A percentile compares a stretch with the other conserved stretches of the same genome.
phyloP scores from a whole-genome alignment of 1,140 invertebrate species.

The Zaprionus tsacasi region DNA sequence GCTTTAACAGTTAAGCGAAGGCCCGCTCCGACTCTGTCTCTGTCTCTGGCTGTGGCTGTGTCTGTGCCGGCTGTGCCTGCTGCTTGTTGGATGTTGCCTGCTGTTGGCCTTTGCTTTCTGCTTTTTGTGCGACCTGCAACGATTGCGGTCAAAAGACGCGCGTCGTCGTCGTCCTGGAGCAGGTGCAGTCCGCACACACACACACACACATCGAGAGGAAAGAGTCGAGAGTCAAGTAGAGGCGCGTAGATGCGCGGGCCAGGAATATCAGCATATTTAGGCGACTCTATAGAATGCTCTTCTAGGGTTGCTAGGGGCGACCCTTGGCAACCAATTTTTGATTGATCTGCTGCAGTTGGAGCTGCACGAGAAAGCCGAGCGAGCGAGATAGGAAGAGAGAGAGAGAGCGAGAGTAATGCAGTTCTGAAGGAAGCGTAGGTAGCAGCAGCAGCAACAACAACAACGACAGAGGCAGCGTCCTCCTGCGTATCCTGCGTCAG shows the following conservation, averaged over 20 bases:
- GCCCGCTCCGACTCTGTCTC: not conserved
- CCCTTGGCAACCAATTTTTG: slow-evolving; percentile 62
- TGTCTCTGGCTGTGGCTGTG: not conserved
- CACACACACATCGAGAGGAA: slow-evolving; percentile 6
- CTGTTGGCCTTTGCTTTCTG: slow-evolving; percentile 49
- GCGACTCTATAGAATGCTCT: slow-evolving; percentile 10
- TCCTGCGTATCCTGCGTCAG: slow-evolving; percentile 81
- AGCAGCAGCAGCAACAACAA: slow-evolving; percentile 16
- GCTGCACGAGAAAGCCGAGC: slow-evolving; percentile 10
- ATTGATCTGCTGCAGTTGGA: slow-evolving; percentile 71
- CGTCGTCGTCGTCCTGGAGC: slow-evolving; percentile 51
- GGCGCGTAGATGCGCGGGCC: slow-evolving; percentile 24
- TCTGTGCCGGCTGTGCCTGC: no score
- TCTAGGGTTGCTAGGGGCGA: slow-evolving; percentile 23
- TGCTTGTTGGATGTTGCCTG: not conserved
- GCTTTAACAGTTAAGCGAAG: slow-evolving; percentile 65
- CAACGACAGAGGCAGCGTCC: slow-evolving; percentile 30
- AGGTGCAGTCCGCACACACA: slow-evolving; percentile 32
- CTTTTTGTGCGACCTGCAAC: slow-evolving; percentile 44
- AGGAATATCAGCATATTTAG: not conserved
- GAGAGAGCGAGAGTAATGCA: slow-evolving; percentile 15
- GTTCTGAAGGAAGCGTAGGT: slow-evolving; percentile 43
- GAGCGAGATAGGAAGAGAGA: not conserved
- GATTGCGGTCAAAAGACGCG: slow-evolving; percentile 81
- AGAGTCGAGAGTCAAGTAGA: not conserved